A percentile compares a stretch with the other conserved stretches of the same genome.
These are phyloP conservation scores for Smittia aterrima DNA, from an alignment of 2,888 invertebrate genomes.

Conservation along the genomic window DNA sequence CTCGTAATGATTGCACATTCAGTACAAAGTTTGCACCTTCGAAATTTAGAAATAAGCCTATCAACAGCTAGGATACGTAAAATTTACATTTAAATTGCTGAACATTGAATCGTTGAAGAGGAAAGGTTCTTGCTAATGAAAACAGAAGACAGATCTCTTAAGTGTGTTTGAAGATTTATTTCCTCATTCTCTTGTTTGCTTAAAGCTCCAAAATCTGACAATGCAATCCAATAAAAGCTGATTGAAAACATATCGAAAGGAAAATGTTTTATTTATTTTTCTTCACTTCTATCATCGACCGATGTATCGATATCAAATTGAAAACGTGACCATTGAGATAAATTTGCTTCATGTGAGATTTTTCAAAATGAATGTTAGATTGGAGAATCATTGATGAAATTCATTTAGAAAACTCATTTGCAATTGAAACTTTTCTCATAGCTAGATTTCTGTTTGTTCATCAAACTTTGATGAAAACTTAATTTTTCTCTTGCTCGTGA, in stretches of 20 bases:
- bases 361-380: not conserved
- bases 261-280: conserved; percentile 34
- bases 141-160: not conserved
- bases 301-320: conserved; percentile 36
- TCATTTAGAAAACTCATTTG: not conserved
- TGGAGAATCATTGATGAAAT: not conserved
- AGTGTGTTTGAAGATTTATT: not conserved
- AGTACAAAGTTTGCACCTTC: no score
- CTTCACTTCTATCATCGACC: conserved; percentile 6
- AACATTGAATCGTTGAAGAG: not conserved
- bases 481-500: no score
- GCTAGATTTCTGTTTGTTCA: not conserved
- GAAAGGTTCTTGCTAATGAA: not conserved
- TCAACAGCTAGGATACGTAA: no score
- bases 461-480: no score
- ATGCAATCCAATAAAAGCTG: not conserved
- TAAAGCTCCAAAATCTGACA: conserved; percentile 31
- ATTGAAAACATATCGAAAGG: not conserved
- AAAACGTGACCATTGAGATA: conserved; percentile 38
- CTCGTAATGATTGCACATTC: no score
- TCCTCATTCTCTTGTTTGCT: not conserved
- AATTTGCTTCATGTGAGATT: not conserved
- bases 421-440: not conserved
- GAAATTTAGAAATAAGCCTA: no score
- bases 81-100: conserved; percentile 19